Conservation (phyloP, 2,113 vertebrate genomes). For the Osmerus mordax region DNA sequence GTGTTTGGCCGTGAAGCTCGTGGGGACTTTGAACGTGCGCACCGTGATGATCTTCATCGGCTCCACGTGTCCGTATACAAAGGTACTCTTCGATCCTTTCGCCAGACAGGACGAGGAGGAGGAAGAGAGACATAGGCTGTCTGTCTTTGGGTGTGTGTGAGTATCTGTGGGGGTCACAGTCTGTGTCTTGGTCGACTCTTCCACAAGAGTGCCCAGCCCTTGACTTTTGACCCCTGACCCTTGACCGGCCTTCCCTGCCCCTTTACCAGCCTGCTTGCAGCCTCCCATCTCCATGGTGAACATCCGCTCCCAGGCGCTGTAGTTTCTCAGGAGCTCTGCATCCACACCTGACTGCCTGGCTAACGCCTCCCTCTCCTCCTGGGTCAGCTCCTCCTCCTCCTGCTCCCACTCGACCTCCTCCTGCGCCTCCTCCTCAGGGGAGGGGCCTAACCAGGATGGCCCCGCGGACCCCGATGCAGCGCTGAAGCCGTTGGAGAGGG, state of each 20-base stretch:
- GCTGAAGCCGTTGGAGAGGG: not conserved
- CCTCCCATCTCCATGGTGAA: constrained; percentile 87
- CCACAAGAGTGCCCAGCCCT: constrained; percentile 16
- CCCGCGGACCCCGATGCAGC: not conserved
- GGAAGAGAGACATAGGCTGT: not conserved
- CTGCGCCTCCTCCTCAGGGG: constrained; percentile 21
- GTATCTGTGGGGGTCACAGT: not conserved
- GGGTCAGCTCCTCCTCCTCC: constrained; percentile 71
- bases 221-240: not conserved
- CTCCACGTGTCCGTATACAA: constrained; percentile 87
- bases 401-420: constrained; percentile 51
- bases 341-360: constrained; percentile 70
- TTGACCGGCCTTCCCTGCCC: constrained; percentile 46
- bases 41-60: constrained; percentile 88
- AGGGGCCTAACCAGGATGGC: not conserved
- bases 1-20: constrained; percentile 81
- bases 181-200: constrained; percentile 29
- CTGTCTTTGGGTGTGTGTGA: constrained; percentile 5
- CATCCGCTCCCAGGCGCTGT: constrained; percentile 84
- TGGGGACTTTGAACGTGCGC: constrained; percentile 86
- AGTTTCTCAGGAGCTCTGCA: constrained; percentile 68
- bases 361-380: constrained; percentile 78
- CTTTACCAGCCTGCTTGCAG: constrained; percentile 65
- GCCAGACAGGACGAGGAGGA: constrained; percentile 25
- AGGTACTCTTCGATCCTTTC: constrained; percentile 33